Percentiles rank a stretch among this genome's conserved stretches.
Evolutionary conservation across 2,888 invertebrate genomes (phyloP).

Genomic region (Scrobipalpa atriplicella): DNA sequence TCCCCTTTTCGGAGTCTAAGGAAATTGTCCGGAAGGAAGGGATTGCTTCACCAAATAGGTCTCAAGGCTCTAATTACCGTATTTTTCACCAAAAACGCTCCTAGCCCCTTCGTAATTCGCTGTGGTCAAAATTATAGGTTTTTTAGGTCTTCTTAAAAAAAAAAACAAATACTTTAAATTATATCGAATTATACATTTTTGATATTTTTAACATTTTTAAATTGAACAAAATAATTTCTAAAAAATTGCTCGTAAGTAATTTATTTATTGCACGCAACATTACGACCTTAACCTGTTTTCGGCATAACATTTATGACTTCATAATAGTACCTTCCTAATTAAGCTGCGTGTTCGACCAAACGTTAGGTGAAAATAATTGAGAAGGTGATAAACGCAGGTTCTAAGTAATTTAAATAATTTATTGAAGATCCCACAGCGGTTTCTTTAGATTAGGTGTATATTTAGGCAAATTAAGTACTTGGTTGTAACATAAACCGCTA

Average conservation of each 20-base stretch:
- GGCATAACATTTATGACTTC: too few relatives aligned
- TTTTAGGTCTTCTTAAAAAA: background rate
- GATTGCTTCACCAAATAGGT: conserved; percentile 66
- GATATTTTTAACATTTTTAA: too few relatives aligned
- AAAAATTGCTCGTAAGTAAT: too few relatives aligned
- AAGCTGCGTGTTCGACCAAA: too few relatives aligned
- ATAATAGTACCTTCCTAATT: too few relatives aligned
- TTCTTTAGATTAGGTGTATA: conserved; percentile 39
- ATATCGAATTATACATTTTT: too few relatives aligned
- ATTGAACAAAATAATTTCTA: too few relatives aligned
- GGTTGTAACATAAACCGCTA: too few relatives aligned
- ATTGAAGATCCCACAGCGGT: background rate
- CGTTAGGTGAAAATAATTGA: background rate
- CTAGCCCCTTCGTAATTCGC: background rate
- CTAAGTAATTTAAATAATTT: background rate
- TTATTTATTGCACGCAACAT: too few relatives aligned
- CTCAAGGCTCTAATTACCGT: conserved; percentile 67
- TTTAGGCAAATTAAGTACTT: conserved; percentile 45
- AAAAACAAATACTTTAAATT: too few relatives aligned
- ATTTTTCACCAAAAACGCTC: conserved; percentile 41
- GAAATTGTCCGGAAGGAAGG: conserved; percentile 74
- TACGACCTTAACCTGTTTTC: too few relatives aligned
- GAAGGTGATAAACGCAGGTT: conserved; percentile 2
- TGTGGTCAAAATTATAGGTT: background rate
- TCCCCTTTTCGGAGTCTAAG: conserved; percentile 60